Evolutionary conservation across 2,888 invertebrate genomes (phyloP).

Genomic region (Chymomyza caudatula): DNA sequence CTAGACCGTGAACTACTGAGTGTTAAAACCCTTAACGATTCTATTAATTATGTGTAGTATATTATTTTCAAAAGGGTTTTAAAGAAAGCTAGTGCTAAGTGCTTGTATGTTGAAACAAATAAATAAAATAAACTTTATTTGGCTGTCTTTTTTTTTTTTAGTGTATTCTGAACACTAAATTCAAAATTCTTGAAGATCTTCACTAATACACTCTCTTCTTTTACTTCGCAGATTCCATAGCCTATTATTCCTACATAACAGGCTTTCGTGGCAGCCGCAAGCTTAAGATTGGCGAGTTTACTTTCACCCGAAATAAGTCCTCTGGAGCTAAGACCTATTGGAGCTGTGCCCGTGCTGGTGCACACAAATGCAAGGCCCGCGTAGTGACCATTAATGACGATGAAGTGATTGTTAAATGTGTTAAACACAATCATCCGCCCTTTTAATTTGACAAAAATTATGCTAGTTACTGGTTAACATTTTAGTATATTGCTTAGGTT

Average conservation of each 20-base stretch:
- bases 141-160: neutral
- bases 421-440: conserved; percentile 77
- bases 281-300: conserved; percentile 77
- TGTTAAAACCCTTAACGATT: neutral
- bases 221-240: conserved; percentile 49
- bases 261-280: conserved; percentile 78
- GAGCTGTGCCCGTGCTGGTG: conserved; percentile 78
- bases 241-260: conserved; percentile 76
- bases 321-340: conserved; percentile 77
- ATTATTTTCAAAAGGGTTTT: neutral
- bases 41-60: neutral
- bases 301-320: conserved; percentile 78
- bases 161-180: conserved; percentile 43
- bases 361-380: conserved; percentile 78
- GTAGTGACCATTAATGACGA: conserved; percentile 77
- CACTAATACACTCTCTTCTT: neutral
- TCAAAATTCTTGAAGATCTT: neutral
- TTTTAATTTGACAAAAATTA: conserved; percentile 60
- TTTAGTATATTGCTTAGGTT: neutral
- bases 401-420: conserved; percentile 77
- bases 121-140: neutral
- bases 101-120: conserved; percentile 2
- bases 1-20: neutral
- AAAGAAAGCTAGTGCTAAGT: neutral
- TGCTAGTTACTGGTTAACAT: neutral